phyloP scores from a whole-genome alignment of 2,888 invertebrate species.

The Tenthredo amoena region DNA sequence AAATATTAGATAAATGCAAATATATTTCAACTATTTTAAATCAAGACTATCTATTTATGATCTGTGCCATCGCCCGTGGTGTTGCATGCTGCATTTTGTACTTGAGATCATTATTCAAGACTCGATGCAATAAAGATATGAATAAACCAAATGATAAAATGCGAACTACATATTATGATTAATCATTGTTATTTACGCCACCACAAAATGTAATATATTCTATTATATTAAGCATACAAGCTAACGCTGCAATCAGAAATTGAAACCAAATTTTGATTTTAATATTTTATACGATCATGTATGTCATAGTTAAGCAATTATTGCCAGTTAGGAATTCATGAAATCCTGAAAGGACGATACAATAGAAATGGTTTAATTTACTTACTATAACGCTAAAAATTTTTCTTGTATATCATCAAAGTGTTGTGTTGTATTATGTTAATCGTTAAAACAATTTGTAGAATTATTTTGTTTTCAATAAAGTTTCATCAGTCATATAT shows the following conservation, averaged over 20 bases:
- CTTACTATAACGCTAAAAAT: not conserved
- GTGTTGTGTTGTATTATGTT: slow-evolving; percentile 35
- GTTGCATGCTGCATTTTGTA: slow-evolving; percentile 29
- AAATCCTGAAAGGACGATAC: not conserved
- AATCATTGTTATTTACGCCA: slow-evolving; percentile 19
- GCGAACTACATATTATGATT: not conserved
- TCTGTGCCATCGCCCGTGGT: slow-evolving; percentile 28
- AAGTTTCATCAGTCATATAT: slow-evolving; percentile 31
- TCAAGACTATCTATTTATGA: slow-evolving; percentile 13
- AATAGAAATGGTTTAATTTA: slow-evolving; percentile 8
- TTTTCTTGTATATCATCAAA: not conserved
- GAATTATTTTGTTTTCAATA: slow-evolving; percentile 31
- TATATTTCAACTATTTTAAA: not conserved
- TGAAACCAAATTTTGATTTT: slow-evolving; percentile 14
- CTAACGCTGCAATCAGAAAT: not conserved
- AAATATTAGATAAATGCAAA: not conserved
- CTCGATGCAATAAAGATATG: not conserved
- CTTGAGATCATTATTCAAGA: slow-evolving; percentile 5
- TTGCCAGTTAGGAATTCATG: not conserved
- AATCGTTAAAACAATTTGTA: slow-evolving; percentile 35
- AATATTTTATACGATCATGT: slow-evolving; percentile 3
- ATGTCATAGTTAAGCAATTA: not conserved
- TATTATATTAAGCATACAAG: slow-evolving; percentile 3
- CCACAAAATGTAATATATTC: slow-evolving; percentile 27
- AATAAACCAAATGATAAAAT: slow-evolving; percentile 47